A percentile compares a stretch with the other conserved stretches of the same genome.
These are phyloP conservation scores for Poecilia wingei DNA, from an alignment of 2,797 vertebrate species.

Conservation along the genomic window DNA sequence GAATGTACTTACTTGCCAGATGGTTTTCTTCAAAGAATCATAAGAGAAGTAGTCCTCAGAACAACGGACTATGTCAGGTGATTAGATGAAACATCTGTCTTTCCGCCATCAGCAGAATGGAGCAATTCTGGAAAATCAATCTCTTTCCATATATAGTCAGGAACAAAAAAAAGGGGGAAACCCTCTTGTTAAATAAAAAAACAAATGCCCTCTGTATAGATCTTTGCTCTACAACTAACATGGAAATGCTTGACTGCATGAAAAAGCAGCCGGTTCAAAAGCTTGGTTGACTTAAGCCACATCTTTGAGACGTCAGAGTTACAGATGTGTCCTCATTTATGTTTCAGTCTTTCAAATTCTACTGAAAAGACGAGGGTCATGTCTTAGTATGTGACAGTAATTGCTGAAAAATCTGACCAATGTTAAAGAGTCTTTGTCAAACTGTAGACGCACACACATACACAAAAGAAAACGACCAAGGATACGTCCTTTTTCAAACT, in stretches of 20 bases:
- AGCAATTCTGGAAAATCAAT: background rate
- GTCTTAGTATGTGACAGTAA: background rate
- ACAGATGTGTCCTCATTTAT: background rate
- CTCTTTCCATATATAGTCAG: background rate
- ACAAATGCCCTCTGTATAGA: background rate
- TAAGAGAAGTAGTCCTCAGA: background rate
- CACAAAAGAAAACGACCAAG: constrained; percentile 3
- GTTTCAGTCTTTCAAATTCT: constrained; percentile 15
- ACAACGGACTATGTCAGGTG: background rate
- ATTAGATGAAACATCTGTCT: constrained; percentile 4
- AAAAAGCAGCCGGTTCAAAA: background rate
- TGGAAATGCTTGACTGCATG: background rate
- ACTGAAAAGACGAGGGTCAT: constrained; percentile 3
- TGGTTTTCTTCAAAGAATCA: background rate
- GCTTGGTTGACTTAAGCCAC: constrained; percentile 6
- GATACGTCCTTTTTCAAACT: constrained; percentile 13
- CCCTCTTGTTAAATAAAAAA: background rate
- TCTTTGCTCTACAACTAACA: background rate
- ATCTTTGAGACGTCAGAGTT: constrained; percentile 18
- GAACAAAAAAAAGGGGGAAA: background rate
- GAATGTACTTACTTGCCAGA: background rate
- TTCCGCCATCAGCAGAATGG: background rate
- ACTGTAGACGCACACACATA: background rate
- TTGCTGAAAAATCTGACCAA: constrained; percentile 22
- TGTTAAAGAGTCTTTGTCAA: constrained; percentile 21